phyloP scores from a whole-genome alignment of 2,797 vertebrate species.

The Carcharodon carcharias region DNA sequence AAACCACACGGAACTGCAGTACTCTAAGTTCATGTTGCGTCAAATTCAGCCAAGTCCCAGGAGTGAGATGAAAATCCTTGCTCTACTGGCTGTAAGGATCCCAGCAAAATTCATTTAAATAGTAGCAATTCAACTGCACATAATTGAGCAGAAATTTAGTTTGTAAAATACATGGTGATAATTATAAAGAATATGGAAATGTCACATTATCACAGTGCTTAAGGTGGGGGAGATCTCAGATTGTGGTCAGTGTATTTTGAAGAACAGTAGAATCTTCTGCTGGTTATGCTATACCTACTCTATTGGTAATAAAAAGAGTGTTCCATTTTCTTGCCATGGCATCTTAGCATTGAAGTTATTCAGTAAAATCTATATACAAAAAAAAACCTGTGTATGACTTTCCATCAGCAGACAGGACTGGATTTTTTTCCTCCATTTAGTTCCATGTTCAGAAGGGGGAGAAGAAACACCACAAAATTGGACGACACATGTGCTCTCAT shows the following conservation, averaged over 20 bases:
- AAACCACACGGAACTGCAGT: neutral
- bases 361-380: neutral
- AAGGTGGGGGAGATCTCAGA: too few species aligned
- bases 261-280: neutral
- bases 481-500: neutral
- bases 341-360: neutral
- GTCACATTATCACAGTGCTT: too few species aligned
- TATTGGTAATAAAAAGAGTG: neutral
- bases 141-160: too few species aligned
- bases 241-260: too few species aligned
- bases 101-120: too few species aligned
- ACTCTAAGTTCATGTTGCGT: neutral
- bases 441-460: too few species aligned
- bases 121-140: too few species aligned
- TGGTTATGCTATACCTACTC: neutral
- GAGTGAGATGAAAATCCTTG: too few species aligned
- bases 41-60: neutral
- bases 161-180: too few species aligned
- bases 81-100: neutral
- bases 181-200: too few species aligned
- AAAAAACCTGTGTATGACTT: neutral
- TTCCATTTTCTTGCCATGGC: neutral
- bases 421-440: neutral
- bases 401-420: neutral
- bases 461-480: neutral